Percentiles rank a stretch among this genome's conserved stretches.
phyloP scores from a whole-genome alignment of 2,113 vertebrate genomes.

The Tonatia bakeri region DNA sequence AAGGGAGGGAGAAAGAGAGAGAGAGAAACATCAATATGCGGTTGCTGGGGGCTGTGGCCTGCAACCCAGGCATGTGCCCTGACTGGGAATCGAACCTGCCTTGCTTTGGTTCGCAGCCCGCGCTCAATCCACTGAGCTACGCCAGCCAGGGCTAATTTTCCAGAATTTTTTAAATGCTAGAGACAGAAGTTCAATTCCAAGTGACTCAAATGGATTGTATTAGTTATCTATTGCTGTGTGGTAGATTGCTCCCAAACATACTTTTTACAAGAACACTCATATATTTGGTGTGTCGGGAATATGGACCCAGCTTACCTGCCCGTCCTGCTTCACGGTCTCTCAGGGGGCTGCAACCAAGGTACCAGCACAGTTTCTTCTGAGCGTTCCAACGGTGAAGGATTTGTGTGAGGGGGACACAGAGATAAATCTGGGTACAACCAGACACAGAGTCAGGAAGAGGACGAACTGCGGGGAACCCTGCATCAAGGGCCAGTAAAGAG shows the following conservation, averaged over 20 bases:
- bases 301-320: neutral
- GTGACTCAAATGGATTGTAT: neutral
- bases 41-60: too few species aligned
- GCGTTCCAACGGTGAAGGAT: neutral
- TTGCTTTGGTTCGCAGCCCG: too few species aligned
- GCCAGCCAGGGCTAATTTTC: neutral
- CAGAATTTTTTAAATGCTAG: neutral
- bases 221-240: neutral
- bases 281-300: neutral
- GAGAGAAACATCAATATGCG: too few species aligned
- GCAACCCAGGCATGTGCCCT: too few species aligned
- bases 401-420: too few species aligned
- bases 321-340: neutral
- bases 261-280: neutral
- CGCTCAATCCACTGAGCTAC: too few species aligned
- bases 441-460: neutral
- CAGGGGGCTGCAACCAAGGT: neutral
- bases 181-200: neutral
- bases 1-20: too few species aligned
- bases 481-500: neutral
- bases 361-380: neutral
- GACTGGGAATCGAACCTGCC: too few species aligned
- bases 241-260: neutral
- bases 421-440: neutral
- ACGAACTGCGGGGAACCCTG: fast-evolving